Base-by-base conservation (phyloP, 2,888 invertebrate species). In the Parascotia fuliginaria region DNA sequence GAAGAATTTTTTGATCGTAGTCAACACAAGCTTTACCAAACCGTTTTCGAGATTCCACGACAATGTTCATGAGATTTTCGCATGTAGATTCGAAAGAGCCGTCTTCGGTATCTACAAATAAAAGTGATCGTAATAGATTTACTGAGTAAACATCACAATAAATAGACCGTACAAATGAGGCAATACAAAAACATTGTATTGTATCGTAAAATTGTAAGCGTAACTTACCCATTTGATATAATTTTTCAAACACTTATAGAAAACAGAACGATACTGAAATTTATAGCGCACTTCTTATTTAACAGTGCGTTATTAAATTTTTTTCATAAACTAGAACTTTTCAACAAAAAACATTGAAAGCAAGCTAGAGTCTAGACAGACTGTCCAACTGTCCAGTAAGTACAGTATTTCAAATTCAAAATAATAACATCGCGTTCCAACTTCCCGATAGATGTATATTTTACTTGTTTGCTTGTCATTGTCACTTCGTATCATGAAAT, bases 11-110 rank as follows among this genome's bases (percentile, higher is more conserved):
- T 9, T 81, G 74, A 13, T 87, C 78, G 24, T 90, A 91, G 0
- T 88, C 85, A 0, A 80, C 56, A 15, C 87, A 89, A 70, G 81
- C 81, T 60, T 84, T 87, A 0, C 90, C 85, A 40, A 83, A 87
- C 5, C 75, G 64, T 70, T 84, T 94, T 70, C 92, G 92, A 48
- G 79, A 82, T 77, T 81, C 93, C 6, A 90, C 89, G 0, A 91
- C 89, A 1, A 85, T 66, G 27, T 83, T 85, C 92, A 92, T 88
- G 0, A 90, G 66, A 37, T 87, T 79, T 58, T 91, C 90, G 49
- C 88, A 89, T 72, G 86, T 83, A 1, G 81, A 80, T 60, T 81
- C 83, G 12, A 85, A 52, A 3, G 75, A 55, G 0, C 76, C 32
- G 1, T 83, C 77, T 19, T 77, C 75, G n/a, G 66, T 28, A 37